Conservation (phyloP, 2,888 invertebrate species). For the Acleris holmiana region DNA sequence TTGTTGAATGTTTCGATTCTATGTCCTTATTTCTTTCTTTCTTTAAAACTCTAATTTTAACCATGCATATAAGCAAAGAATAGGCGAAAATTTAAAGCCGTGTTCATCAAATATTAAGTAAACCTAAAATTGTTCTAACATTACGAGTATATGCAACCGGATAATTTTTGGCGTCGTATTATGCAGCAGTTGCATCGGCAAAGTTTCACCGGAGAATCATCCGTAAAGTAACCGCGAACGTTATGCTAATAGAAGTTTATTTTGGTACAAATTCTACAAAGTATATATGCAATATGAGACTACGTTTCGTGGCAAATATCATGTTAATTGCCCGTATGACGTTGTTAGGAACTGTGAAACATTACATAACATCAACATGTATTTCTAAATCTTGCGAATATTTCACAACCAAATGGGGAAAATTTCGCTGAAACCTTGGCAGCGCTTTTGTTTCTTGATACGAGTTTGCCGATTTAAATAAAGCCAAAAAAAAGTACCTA, state of each 20-base stretch:
- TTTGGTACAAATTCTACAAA: conserved; percentile 52
- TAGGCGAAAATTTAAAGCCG: neutral
- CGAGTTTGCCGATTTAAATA: no score
- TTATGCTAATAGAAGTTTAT: conserved; percentile 69
- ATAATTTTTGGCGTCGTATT: conserved; percentile 9
- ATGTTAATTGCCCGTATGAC: conserved; percentile 56
- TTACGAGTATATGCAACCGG: conserved; percentile 3
- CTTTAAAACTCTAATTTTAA: no score
- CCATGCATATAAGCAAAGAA: no score
- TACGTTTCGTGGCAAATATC: conserved; percentile 47
- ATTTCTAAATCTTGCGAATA: conserved; percentile 25
- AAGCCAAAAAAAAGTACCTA: no score
- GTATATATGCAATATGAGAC: conserved; percentile 48
- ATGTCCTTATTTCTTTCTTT: no score
- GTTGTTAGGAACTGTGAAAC: conserved; percentile 47
- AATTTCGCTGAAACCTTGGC: conserved; percentile 7
- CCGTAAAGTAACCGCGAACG: conserved; percentile 47
- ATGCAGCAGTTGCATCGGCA: conserved; percentile 43
- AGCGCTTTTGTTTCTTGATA: conserved; percentile 4
- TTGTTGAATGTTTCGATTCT: no score
- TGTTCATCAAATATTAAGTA: no score
- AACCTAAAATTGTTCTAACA: neutral
- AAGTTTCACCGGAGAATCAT: conserved; percentile 47
- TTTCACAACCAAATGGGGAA: neutral
- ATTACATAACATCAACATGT: conserved; percentile 28